phyloP scores from a whole-genome alignment of 2,797 vertebrate species.

The Erpetoichthys calabaricus region DNA sequence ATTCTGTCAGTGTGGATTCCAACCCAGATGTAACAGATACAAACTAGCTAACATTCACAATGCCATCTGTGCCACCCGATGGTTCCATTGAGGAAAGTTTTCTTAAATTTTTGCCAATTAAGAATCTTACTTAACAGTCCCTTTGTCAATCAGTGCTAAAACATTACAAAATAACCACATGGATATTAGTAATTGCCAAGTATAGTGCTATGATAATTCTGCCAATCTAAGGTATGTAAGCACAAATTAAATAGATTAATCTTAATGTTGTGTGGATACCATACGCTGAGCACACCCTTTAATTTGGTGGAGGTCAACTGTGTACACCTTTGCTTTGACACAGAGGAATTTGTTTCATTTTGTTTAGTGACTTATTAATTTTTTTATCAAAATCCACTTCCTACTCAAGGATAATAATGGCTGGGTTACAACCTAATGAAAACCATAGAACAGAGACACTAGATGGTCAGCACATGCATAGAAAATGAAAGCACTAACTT shows the following conservation, averaged over 20 bases:
- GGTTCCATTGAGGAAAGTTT: conserved; percentile 4
- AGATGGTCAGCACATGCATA: conserved; percentile 4
- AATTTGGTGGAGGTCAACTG: conserved; percentile 9
- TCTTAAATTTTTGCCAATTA: conserved; percentile 6
- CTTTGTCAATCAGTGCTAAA: conserved; percentile 4
- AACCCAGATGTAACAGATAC: conserved; percentile 11
- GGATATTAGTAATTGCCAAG: conserved; percentile 8
- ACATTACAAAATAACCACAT: conserved; percentile 10
- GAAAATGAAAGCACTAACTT: conserved; percentile 7
- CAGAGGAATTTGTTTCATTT: conserved; percentile 6
- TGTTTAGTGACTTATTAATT: conserved; percentile 6
- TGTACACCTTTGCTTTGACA: conserved; percentile 10
- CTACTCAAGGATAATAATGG: conserved; percentile 8
- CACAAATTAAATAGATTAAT: conserved; percentile 9
- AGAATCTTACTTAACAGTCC: conserved; percentile 4
- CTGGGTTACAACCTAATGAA: conserved; percentile 5
- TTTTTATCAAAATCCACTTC: conserved; percentile 11
- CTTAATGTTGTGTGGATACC: conserved; percentile 10
- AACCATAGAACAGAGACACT: conserved; percentile 6
- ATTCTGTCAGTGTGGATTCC: conserved; percentile 11
- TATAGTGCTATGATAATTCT: conserved; percentile 13
- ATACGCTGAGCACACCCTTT: background rate
- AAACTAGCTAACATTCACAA: conserved; percentile 16
- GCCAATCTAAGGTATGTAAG: conserved; percentile 10
- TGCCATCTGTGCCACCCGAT: conserved; percentile 9